Evolutionary conservation across 2,113 vertebrate genomes (phyloP), one percentile per base, ranked within the genome.

Genomic region (Myxocyprinus asiaticus): DNA sequence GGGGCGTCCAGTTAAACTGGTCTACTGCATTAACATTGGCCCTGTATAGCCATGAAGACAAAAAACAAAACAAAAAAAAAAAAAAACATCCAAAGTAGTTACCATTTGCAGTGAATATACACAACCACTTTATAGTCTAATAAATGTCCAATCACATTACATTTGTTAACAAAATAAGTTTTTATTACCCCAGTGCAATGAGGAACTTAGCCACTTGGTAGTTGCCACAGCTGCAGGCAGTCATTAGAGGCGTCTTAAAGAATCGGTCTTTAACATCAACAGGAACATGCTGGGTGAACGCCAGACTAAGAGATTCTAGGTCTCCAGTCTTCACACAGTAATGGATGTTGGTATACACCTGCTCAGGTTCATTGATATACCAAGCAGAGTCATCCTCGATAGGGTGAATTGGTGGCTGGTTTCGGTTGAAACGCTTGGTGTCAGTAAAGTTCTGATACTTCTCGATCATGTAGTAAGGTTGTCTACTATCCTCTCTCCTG

Each of bases 201-300:
- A 96, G 94, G 82, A 92, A 94, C 70, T 90, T 85, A 62, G 92
- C 94, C 0, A 91, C 79, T 4, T 92, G 86, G 10, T 88, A 85
- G 68, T 92, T 95, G 12, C 94, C 94, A 66, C 11, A 91, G 17
- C 89, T 87, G 82, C 95, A 95, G 0, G 95, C 95, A 1, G 88
- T 82, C 93, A 95, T 96, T n/a, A 96, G 85, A 0, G 95, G 95
- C 0, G 95, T 96, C 89, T 94, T 95, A 80, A 92, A 95, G 15
- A 89, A 94, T 17, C 82, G 90, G 71, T 96, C 95, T 82, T 89
- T 91, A 59, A 93, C 51, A 79, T 96, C 92, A 81, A 96, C 90
- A 0, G 92, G 90, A 22, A 95, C 87, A 0, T 92, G 88, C 7
- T 90, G 82, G 3, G 93, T 91, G 55, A 96, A 95, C 0, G 95